Conservation (phyloP, 2,113 vertebrate genomes). For the Progne subis region DNA sequence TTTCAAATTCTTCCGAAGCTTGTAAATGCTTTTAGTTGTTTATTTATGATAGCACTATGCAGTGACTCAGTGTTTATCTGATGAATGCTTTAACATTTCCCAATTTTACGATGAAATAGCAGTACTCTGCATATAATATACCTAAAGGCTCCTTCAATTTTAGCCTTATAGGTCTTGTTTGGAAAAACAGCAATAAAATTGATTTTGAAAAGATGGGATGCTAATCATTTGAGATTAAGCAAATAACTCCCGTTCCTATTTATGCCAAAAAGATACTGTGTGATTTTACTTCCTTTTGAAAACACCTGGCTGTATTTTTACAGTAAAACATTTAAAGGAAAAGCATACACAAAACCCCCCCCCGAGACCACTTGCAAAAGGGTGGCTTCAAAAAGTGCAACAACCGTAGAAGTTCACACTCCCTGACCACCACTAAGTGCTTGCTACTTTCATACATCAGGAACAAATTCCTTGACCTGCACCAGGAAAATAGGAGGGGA, state of each 20-base stretch:
- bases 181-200: neutral
- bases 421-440: neutral
- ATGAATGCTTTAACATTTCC: neutral
- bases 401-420: rapidly evolving
- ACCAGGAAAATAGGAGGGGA: neutral
- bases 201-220: neutral
- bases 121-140: neutral
- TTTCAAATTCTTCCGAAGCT: neutral
- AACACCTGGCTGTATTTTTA: neutral
- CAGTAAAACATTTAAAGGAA: neutral
- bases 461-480: neutral
- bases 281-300: neutral
- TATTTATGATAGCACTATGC: neutral
- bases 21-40: conserved; percentile 5
- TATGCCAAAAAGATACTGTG: neutral
- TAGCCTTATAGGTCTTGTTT: neutral
- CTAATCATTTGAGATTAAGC: neutral
- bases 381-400: neutral
- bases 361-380: neutral
- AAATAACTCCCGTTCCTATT: neutral
- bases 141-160: neutral
- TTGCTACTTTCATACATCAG: neutral
- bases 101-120: neutral
- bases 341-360: neutral
- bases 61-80: neutral